These are phyloP conservation scores for Sphaerophoria rueppellii DNA, from an alignment of 2,888 invertebrate genomes.

Conservation along the genomic window DNA sequence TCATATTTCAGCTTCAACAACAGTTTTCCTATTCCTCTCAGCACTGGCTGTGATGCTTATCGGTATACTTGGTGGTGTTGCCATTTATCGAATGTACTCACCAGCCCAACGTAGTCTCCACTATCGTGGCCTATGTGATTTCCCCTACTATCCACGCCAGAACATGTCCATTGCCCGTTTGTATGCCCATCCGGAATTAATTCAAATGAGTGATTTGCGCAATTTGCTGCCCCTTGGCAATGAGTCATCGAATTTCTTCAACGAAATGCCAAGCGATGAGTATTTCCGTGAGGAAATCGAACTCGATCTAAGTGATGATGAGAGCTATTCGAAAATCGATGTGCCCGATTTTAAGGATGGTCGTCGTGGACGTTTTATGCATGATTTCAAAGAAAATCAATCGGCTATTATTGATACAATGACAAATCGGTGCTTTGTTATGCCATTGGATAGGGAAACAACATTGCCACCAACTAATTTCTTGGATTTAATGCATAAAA, in stretches of 20 bases:
- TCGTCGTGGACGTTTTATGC: slow-evolving; percentile 92
- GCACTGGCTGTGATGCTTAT: slow-evolving; percentile 88
- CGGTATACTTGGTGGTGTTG: slow-evolving; percentile 88
- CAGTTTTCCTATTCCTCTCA: slow-evolving; percentile 87
- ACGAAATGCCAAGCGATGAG: slow-evolving; percentile 78
- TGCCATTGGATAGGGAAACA: slow-evolving; percentile 91
- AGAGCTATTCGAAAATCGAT: slow-evolving; percentile 91
- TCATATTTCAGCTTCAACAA: slow-evolving; percentile 84
- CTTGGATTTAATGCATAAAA: slow-evolving; percentile 90
- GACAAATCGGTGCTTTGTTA: slow-evolving; percentile 92
- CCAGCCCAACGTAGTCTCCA: slow-evolving; percentile 83
- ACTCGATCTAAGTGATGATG: slow-evolving; percentile 86
- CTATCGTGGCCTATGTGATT: slow-evolving; percentile 81
- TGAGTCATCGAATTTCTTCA: slow-evolving; percentile 45
- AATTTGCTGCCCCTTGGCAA: slow-evolving; percentile 76
- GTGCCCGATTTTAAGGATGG: slow-evolving; percentile 93
- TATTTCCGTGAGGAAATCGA: slow-evolving; percentile 92
- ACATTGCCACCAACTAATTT: slow-evolving; percentile 91
- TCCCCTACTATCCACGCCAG: slow-evolving; percentile 79
- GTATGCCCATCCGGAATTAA: slow-evolving; percentile 78
- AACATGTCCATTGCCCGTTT: slow-evolving; percentile 78
- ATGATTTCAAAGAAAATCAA: slow-evolving; percentile 92
- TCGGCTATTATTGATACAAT: slow-evolving; percentile 91
- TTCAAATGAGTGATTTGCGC: slow-evolving; percentile 78
- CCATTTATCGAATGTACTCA: slow-evolving; percentile 89